Evolutionary conservation across 1,140 invertebrate species (phyloP).

Genomic region (Argopecten irradians): DNA sequence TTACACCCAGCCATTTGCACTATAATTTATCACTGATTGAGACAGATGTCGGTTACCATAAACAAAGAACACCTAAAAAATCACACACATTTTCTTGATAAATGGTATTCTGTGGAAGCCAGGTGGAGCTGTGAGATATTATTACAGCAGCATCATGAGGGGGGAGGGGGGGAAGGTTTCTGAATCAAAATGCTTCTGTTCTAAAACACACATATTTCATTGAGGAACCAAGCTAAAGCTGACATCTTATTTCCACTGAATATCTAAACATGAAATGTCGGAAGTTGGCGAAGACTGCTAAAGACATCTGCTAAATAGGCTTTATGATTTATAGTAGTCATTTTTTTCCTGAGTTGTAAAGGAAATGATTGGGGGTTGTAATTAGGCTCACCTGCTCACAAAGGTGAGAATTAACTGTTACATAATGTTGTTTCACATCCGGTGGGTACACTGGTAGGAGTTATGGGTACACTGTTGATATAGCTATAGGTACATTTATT

Average conservation of each 20-base stretch:
- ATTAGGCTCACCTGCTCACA: neutral
- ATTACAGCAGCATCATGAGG: neutral
- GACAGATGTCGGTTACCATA: constrained; percentile 15
- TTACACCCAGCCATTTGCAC: neutral
- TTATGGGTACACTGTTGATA: neutral
- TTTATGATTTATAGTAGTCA: neutral
- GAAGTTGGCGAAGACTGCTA: neutral
- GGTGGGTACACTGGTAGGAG: neutral
- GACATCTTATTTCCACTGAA: constrained; percentile 1
- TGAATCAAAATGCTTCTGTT: constrained; percentile 16
- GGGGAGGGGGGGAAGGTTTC: neutral
- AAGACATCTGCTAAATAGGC: constrained; percentile 16
- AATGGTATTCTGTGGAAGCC: neutral
- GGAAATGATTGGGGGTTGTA: neutral
- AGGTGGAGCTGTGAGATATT: neutral
- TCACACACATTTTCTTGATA: neutral
- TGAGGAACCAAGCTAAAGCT: neutral
- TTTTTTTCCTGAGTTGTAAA: neutral
- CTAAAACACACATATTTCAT: constrained; percentile 3
- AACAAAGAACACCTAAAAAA: constrained; percentile 7
- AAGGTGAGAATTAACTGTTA: neutral
- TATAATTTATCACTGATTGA: neutral
- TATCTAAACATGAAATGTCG: constrained; percentile 18
- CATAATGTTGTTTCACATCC: neutral
- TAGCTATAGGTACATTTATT: neutral